These are phyloP conservation scores for Otus sunia DNA, from an alignment of 2,113 vertebrate species.

Conservation along the genomic window DNA sequence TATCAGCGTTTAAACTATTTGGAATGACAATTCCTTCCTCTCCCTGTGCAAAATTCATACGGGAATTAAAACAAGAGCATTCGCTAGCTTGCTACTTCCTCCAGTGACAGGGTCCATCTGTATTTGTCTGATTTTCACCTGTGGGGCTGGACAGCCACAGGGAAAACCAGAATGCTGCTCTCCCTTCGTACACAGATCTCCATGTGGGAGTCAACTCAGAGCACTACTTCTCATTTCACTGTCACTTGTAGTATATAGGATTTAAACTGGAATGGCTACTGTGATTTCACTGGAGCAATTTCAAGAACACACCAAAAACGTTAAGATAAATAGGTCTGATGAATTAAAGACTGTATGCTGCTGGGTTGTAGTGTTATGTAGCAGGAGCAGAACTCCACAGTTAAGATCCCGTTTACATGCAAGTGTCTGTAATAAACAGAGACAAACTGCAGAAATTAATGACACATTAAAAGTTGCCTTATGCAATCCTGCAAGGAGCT, in stretches of 20 bases:
- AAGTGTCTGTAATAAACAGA: not conserved
- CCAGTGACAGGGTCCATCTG: not conserved
- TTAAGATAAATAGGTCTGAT: not conserved
- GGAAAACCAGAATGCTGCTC: not conserved
- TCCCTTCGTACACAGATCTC: not conserved
- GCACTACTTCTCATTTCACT: not conserved
- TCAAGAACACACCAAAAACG: not conserved
- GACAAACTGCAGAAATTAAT: not conserved
- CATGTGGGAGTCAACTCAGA: not conserved
- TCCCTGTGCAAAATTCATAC: not conserved
- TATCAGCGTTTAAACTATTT: not conserved
- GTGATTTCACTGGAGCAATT: not conserved
- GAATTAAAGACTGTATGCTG: not conserved
- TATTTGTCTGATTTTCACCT: not conserved
- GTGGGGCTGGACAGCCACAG: not conserved
- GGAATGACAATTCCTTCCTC: not conserved
- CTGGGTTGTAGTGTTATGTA: not conserved
- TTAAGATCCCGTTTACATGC: not conserved
- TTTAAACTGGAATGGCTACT: not conserved
- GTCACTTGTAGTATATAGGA: too few species aligned
- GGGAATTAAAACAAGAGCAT: not conserved
- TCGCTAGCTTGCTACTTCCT: accelerated
- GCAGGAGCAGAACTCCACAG: not conserved
- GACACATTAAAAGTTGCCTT: not conserved
- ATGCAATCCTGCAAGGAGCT: not conserved